These are phyloP conservation scores for Lasius platythorax DNA, from an alignment of 2,888 invertebrate species.

Conservation along the genomic window DNA sequence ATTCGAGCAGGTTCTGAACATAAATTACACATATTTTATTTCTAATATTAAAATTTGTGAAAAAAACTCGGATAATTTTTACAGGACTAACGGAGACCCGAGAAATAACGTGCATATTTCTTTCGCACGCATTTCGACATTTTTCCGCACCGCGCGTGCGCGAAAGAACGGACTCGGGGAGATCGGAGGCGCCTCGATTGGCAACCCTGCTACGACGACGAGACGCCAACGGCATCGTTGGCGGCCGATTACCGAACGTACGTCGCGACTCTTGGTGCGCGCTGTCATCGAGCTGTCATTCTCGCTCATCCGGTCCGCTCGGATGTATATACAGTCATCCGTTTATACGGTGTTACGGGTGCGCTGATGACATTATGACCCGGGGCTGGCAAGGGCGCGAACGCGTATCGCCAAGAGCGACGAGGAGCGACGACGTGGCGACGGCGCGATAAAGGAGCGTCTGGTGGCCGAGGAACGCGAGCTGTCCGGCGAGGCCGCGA, in stretches of 20 bases:
- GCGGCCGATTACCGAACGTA: background rate
- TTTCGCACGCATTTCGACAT: background rate
- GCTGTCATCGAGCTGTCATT: background rate
- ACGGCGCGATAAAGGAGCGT: constrained; percentile 10
- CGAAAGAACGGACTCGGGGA: background rate
- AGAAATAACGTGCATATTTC: too few species aligned
- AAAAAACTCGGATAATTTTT: too few species aligned
- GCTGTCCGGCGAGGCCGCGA: constrained; percentile 71
- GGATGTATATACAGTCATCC: background rate
- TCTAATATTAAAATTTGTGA: too few species aligned
- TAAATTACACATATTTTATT: too few species aligned
- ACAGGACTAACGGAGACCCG: too few species aligned
- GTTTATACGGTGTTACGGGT: background rate
- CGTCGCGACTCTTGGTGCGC: background rate
- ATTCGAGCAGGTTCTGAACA: too few species aligned
- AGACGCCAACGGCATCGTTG: background rate
- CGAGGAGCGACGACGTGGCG: background rate
- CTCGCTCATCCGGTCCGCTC: background rate
- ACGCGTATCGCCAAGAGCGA: background rate
- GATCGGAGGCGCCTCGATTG: background rate
- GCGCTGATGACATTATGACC: constrained; percentile 32
- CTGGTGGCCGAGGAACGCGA: background rate
- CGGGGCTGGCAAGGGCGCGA: background rate
- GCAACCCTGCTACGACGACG: background rate
- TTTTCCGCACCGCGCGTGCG: background rate